Evolutionary conservation across 2,888 invertebrate species (phyloP).

Genomic region (Platycnemis pennipes): DNA sequence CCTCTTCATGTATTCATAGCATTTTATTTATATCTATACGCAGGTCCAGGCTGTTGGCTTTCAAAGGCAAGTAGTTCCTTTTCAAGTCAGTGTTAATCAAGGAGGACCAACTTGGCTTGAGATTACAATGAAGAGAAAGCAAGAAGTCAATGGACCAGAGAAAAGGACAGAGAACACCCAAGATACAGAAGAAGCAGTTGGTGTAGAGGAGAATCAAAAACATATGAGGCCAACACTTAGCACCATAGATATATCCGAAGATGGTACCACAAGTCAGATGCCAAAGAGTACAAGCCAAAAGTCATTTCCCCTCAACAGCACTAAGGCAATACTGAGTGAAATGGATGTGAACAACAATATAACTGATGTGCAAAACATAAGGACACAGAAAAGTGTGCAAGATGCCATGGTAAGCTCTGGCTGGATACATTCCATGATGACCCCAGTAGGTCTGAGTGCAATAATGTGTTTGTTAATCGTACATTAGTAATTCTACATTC

Average conservation of each 20-base stretch:
- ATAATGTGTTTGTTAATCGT: not conserved
- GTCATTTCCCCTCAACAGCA: not conserved
- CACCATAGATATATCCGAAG: not conserved
- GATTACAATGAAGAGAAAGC: not conserved
- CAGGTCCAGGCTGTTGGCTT: conserved; percentile 9
- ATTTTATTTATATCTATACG: not conserved
- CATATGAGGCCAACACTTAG: not conserved
- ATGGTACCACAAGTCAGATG: not conserved
- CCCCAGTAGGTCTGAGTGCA: not conserved
- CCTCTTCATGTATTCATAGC: not conserved
- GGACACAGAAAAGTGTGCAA: not conserved
- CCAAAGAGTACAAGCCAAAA: not conserved
- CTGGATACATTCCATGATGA: not conserved
- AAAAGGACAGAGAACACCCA: not conserved
- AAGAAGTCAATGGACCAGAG: not conserved
- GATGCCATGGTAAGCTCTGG: not conserved
- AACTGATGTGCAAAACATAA: not conserved
- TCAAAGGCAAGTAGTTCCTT: not conserved
- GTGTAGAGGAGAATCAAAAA: not conserved
- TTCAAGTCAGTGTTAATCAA: not conserved
- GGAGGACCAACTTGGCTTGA: not conserved
- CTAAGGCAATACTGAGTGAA: not conserved
- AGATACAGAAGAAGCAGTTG: not conserved
- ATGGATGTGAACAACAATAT: not conserved
- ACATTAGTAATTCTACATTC: not conserved